Evolutionary conservation across 2,888 invertebrate species (phyloP).

Genomic region (Augochlorella aurata): DNA sequence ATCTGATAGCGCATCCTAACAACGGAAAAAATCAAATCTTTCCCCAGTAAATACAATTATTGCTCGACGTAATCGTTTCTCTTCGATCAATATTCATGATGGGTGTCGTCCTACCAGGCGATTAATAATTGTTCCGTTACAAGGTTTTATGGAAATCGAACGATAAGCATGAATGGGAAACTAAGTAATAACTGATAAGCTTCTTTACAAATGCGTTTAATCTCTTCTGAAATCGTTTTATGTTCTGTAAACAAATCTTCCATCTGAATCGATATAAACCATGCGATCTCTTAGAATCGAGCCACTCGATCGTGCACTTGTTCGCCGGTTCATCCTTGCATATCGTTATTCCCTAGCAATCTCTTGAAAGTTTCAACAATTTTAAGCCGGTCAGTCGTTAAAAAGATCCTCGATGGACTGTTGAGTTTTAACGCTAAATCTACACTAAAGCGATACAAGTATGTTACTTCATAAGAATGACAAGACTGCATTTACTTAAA

Average conservation of each 20-base stretch:
- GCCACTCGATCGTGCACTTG: neutral
- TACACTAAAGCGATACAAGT: too few species aligned
- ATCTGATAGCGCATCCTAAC: conserved; percentile 33
- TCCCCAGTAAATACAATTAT: neutral
- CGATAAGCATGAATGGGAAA: neutral
- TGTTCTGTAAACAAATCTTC: neutral
- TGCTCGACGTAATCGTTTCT: neutral
- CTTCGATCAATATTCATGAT: neutral
- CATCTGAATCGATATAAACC: neutral
- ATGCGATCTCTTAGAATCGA: neutral
- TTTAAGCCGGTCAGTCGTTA: neutral
- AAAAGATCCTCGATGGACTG: neutral
- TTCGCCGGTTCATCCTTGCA: neutral
- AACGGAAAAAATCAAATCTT: conserved; percentile 2
- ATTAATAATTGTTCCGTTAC: neutral
- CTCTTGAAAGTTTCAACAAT: neutral
- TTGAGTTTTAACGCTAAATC: too few species aligned
- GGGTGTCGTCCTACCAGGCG: neutral
- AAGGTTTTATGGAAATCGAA: neutral
- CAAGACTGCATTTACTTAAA: too few species aligned
- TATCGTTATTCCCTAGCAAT: neutral
- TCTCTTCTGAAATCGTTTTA: neutral
- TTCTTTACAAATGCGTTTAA: neutral
- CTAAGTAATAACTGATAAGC: neutral
- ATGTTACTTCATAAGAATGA: too few species aligned